Evolutionary conservation across 2,113 vertebrate species (phyloP).

Genomic region (Pipa parva): DNA sequence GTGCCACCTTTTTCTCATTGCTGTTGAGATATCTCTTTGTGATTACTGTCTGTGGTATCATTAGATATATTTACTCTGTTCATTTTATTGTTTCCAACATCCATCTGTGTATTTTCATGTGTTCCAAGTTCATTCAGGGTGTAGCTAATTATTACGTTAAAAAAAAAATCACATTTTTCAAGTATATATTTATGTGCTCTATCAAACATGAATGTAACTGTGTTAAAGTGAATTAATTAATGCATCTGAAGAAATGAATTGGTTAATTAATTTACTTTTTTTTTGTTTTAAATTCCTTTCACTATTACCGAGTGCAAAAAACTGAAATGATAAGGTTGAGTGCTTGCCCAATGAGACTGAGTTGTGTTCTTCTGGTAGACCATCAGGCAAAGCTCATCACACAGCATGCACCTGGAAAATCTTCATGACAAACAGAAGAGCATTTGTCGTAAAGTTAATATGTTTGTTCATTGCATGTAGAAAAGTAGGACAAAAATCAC

Average conservation of each 20-base stretch:
- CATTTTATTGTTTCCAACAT: neutral
- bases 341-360: no score
- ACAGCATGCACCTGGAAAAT: no score
- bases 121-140: conserved; percentile 6
- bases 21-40: conserved; percentile 24
- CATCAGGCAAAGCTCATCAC: no score
- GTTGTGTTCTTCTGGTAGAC: no score
- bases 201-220: neutral
- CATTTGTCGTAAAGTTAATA: no score
- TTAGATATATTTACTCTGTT: conserved; percentile 25
- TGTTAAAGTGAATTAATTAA: neutral
- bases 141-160: conserved; percentile 26
- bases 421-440: no score
- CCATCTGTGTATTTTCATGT: no score
- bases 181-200: conserved; percentile 16
- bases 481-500: no score
- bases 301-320: no score
- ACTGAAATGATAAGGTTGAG: no score
- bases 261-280: neutral
- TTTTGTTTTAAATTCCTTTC: neutral
- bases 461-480: no score
- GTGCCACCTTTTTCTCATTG: conserved; percentile 32
- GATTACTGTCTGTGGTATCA: conserved; percentile 13
- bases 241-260: neutral
- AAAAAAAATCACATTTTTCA: conserved; percentile 12